These are phyloP conservation scores for Tridacna gigas DNA, from an alignment of 2,888 invertebrate genomes.

Conservation along the genomic window DNA sequence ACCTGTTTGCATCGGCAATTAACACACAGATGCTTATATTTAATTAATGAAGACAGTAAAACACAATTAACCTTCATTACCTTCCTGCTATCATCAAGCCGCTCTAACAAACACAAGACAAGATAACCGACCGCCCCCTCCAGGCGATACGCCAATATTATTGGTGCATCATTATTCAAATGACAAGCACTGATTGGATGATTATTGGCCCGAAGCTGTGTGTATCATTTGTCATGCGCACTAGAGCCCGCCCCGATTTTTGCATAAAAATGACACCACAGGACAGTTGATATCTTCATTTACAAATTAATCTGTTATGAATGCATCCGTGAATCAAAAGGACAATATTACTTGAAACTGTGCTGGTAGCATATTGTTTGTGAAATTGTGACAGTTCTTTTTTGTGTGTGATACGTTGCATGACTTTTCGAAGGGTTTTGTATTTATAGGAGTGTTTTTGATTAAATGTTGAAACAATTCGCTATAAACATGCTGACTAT, in stretches of 20 bases:
- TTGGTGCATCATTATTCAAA: constrained; percentile 48
- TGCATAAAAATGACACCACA: constrained; percentile 63
- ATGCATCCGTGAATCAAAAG: constrained; percentile 11
- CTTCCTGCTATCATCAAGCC: background rate
- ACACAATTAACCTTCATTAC: constrained; percentile 24
- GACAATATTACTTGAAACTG: background rate
- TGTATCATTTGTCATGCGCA: constrained; percentile 51
- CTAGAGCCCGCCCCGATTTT: constrained; percentile 54
- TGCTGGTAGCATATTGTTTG: no score
- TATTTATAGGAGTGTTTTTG: no score
- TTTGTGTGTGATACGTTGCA: no score
- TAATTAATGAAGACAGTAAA: constrained; percentile 32
- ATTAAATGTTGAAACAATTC: no score
- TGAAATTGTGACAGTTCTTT: no score
- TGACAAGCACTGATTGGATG: constrained; percentile 52
- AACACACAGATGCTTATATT: constrained; percentile 17
- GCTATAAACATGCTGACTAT: constrained; percentile 46
- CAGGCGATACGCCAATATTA: constrained; percentile 40
- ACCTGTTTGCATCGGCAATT: constrained; percentile 10
- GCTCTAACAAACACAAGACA: background rate
- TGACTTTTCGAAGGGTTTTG: no score
- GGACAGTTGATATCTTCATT: constrained; percentile 50
- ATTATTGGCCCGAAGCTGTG: constrained; percentile 44
- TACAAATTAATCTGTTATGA: constrained; percentile 31
- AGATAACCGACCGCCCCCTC: constrained; percentile 49